Base-by-base conservation (phyloP, 2,113 vertebrate species). In the Campylomormyrus numenius region DNA sequence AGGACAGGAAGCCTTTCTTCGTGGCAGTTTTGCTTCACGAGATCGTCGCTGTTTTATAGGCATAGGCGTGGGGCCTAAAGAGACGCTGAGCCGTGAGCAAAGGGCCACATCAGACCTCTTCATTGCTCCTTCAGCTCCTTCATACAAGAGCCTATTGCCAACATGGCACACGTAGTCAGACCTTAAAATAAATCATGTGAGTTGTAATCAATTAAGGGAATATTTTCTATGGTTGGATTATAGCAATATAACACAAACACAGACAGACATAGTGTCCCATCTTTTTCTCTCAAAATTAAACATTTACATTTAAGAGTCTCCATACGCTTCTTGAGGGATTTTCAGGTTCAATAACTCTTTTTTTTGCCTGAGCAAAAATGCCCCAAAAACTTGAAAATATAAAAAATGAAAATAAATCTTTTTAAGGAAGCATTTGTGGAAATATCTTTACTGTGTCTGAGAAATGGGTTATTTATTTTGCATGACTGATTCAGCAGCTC, bases 231-330 rank as follows among this genome's bases (percentile, higher is more conserved):
- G 91, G 89, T 89, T 52, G 87, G 70, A 93, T 92, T 87, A 91
- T 85, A 87, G 85, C 80, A 90, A 88, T 91, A 89, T 90, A 62
- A 91, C 83, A 88, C 88, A 89, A 87, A 91, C 19, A 74, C 53
- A 52, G 50, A 89, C 85, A 88, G 88, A 88, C 35, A 42, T 70
- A 88, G 74, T 56, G 42, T 13, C 3, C 11, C 9, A 24, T 42
- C 56, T 83, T 91, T 85, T 52, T 45, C 46, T 45, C 62, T 89
- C 89, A 74, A 93, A 92, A 93, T 94, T 92, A 93, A 92, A 92
- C 89, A 91, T 92, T 92, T 92, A 91, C 91, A 91, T 49, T 42
- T 85, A 56, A 62, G 90, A 90, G 92, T 91, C 89, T 89, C 50
- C 13, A 46, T 50, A 49, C 58, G 27, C 53, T 87, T 35, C 89